A percentile compares a stretch with the other conserved stretches of the same genome.
Conservation (phyloP, 1,140 invertebrate species). For the Ylistrum balloti region DNA sequence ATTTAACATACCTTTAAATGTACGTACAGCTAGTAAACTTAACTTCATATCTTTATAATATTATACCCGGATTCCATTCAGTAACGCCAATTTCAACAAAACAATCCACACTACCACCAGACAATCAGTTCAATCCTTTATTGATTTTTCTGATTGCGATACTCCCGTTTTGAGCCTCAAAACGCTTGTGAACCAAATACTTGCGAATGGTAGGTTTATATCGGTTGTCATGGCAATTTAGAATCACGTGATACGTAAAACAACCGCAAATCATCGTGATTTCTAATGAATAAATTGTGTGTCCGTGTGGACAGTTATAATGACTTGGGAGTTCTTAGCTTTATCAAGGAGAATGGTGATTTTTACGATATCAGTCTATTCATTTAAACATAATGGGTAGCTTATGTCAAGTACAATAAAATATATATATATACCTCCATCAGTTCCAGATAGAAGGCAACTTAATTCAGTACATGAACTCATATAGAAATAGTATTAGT, state of each 20-base stretch:
- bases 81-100: too few relatives aligned
- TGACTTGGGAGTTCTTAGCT: background rate
- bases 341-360: background rate
- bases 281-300: conserved; percentile 36
- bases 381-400: background rate
- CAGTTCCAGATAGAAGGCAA: too few relatives aligned
- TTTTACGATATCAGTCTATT: background rate
- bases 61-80: too few relatives aligned
- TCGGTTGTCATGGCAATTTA: background rate
- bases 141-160: too few relatives aligned
- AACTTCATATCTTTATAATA: too few relatives aligned
- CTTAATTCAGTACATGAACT: too few relatives aligned
- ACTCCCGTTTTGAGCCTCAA: background rate
- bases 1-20: too few relatives aligned
- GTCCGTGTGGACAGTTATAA: background rate
- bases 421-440: too few relatives aligned
- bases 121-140: too few relatives aligned
- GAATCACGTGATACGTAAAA: conserved; percentile 23
- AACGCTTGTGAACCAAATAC: background rate
- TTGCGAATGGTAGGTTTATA: background rate
- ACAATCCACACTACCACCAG: too few relatives aligned
- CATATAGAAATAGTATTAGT: too few relatives aligned
- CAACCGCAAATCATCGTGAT: background rate
- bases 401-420: background rate
- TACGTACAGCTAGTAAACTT: too few relatives aligned